These are phyloP conservation scores for Hymenochirus boettgeri DNA, from an alignment of 2,113 vertebrate species.

Conservation along the genomic window DNA sequence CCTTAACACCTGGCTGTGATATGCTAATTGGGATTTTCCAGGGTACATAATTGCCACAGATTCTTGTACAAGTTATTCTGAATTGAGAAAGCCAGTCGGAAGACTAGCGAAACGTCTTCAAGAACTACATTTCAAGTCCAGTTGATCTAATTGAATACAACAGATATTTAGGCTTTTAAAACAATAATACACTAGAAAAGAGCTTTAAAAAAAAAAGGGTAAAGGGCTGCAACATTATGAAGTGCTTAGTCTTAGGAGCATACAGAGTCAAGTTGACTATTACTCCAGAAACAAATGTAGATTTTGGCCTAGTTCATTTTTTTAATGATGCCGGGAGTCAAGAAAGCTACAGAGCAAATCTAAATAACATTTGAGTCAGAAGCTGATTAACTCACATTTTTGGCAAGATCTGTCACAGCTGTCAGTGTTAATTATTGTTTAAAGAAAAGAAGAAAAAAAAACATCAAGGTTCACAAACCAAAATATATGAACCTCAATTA, in stretches of 20 bases:
- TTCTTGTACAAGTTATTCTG: too few relatives aligned
- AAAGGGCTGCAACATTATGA: too few relatives aligned
- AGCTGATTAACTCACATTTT: conserved; percentile 39
- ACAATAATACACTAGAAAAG: too few relatives aligned
- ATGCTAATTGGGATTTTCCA: too few relatives aligned
- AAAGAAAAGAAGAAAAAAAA: conserved; percentile 31
- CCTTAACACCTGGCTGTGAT: too few relatives aligned
- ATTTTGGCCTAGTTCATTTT: conserved; percentile 35
- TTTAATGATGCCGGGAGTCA: conserved; percentile 35
- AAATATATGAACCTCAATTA: conserved; percentile 35
- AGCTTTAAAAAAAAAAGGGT: too few relatives aligned
- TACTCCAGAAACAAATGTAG: conserved; percentile 33
- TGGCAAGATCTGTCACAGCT: conserved; percentile 24
- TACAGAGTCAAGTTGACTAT: conserved; percentile 34
- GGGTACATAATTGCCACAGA: too few relatives aligned
- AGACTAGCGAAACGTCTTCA: too few relatives aligned
- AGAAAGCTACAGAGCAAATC: conserved; percentile 29
- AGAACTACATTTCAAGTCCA: too few relatives aligned
- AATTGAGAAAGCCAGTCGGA: too few relatives aligned
- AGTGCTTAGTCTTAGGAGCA: conserved; percentile 22
- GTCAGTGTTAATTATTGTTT: conserved; percentile 41
- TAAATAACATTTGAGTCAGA: conserved; percentile 28
- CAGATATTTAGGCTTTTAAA: too few relatives aligned
- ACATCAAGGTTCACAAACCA: conserved; percentile 22
- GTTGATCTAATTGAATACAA: too few relatives aligned